Evolutionary conservation across 1,140 invertebrate genomes (phyloP).

Genomic region (Pogonomyrmex californicus): DNA sequence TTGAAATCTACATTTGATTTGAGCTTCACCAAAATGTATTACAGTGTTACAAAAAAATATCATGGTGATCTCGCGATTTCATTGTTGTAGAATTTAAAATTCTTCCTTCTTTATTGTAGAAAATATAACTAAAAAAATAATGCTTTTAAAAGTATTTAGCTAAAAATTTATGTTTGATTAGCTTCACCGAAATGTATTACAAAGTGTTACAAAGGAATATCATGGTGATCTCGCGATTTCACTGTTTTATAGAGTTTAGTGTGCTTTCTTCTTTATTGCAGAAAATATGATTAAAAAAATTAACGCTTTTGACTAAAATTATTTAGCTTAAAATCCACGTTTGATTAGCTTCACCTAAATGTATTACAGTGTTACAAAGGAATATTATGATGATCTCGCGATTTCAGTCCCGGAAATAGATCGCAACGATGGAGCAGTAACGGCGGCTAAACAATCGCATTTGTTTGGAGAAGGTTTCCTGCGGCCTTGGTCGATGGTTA

Average conservation of each 20-base stretch:
- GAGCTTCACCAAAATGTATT: not conserved
- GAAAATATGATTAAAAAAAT: constrained; percentile 2
- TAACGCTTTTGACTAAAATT: not conserved
- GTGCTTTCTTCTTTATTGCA: not conserved
- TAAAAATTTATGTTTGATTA: too few relatives aligned
- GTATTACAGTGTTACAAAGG: constrained; percentile 8
- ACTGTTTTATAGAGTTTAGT: too few relatives aligned
- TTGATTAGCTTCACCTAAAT: not conserved
- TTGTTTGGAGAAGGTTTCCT: constrained; percentile 82
- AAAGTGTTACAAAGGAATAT: too few relatives aligned
- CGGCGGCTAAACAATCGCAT: constrained; percentile 72
- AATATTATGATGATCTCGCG: constrained; percentile 20
- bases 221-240: too few relatives aligned
- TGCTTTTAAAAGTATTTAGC: too few relatives aligned
- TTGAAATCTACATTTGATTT: not conserved
- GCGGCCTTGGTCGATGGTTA: constrained; percentile 80
- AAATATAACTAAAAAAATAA: too few relatives aligned
- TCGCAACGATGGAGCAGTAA: constrained; percentile 45
- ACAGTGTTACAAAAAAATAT: constrained; percentile 20
- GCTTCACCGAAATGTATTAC: too few relatives aligned
- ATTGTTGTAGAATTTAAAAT: not conserved
- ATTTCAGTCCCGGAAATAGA: constrained; percentile 73
- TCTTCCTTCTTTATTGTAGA: too few relatives aligned
- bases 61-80: constrained; percentile 17
- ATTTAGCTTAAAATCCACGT: not conserved